Evolutionary conservation across 2,113 vertebrate species (phyloP), one percentile per base, ranked within the genome.

Genomic region (Theristicus caerulescens): DNA sequence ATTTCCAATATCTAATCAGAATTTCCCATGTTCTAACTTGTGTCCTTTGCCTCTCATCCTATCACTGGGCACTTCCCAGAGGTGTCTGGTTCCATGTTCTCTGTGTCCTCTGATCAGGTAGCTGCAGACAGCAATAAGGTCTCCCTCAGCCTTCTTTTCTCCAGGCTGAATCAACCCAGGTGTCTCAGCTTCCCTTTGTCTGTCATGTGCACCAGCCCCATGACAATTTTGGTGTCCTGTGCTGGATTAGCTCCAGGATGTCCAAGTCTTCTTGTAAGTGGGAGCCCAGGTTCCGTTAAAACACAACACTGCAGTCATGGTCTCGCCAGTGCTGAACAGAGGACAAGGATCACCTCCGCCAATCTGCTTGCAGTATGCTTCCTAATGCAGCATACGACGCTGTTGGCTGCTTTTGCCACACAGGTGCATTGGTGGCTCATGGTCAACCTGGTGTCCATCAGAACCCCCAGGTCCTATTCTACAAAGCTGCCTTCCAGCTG

Each of bases 361-460:
- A 0, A 22, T 34, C 24, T 62, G 9, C 10, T 40, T 32, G 8
- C 21, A 47, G 21, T 31, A 65, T 4, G 70, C 21, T 31, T 71
- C 22, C 21, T 42, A 32, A 34, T 15, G 12, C 2, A 13, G 19
- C 6, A 2, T 0, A 0, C 17, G 31, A 27, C 8, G 6, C 7
- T 44, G 22, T 44, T 44, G 25, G 25, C 16, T 44, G n/a, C 18
- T n/a, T 38, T 74, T 66, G 42, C n/a, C 7, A 14, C 46, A 78
- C 46, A 34, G 26, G 7, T 3, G 5, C 29, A 34, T 7, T 54
- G 18, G 27, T 72, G 29, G 29, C 8, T 88, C n/a, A 25, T n/a
- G 6, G 18, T 38, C 29, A n/a, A 16, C 19, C 6, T 49, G 4
- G 17, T 11, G 25, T 24, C 32, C 16, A 54, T 6, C 29, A 54